phyloP scores from a whole-genome alignment of 1,140 invertebrate genomes.

The Zelostemma sp. region DNA sequence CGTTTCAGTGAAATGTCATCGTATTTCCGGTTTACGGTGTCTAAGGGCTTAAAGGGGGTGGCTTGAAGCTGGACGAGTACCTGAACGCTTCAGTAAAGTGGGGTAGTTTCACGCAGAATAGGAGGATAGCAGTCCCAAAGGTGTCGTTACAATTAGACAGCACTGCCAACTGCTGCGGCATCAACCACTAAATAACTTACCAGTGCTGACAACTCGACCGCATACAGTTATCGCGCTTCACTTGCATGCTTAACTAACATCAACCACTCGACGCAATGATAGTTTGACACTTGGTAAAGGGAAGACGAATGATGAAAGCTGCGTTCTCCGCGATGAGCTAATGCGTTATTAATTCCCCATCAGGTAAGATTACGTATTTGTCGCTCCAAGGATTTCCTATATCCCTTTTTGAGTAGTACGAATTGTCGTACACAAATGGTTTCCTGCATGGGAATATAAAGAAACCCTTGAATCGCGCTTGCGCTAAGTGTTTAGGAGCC shows the following conservation, averaged over 20 bases:
- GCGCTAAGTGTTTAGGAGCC: constrained; percentile 64
- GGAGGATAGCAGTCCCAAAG: constrained; percentile 58
- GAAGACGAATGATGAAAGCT: background rate
- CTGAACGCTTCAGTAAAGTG: constrained; percentile 53
- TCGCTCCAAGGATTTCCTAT: too few species aligned
- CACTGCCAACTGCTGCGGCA: constrained; percentile 59
- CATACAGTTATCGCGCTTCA: constrained; percentile 53
- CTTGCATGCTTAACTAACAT: constrained; percentile 23
- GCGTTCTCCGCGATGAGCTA: background rate
- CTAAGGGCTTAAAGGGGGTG: constrained; percentile 36
- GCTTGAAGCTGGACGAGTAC: constrained; percentile 21
- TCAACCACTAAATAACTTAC: constrained; percentile 68
- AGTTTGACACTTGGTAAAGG: background rate
- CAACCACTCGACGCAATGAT: background rate
- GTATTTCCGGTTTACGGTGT: constrained; percentile 61
- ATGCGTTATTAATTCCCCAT: background rate
- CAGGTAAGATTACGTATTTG: background rate
- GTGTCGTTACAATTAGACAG: constrained; percentile 69
- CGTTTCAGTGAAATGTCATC: constrained; percentile 53
- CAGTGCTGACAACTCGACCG: constrained; percentile 65
- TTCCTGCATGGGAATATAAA: constrained; percentile 39
- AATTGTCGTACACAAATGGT: too few species aligned
- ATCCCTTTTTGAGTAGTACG: background rate
- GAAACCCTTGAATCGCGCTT: constrained; percentile 54
- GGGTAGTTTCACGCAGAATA: constrained; percentile 37